These are phyloP conservation scores for Sphaerophoria taeniata DNA, from an alignment of 2,888 invertebrate genomes.

Conservation along the genomic window DNA sequence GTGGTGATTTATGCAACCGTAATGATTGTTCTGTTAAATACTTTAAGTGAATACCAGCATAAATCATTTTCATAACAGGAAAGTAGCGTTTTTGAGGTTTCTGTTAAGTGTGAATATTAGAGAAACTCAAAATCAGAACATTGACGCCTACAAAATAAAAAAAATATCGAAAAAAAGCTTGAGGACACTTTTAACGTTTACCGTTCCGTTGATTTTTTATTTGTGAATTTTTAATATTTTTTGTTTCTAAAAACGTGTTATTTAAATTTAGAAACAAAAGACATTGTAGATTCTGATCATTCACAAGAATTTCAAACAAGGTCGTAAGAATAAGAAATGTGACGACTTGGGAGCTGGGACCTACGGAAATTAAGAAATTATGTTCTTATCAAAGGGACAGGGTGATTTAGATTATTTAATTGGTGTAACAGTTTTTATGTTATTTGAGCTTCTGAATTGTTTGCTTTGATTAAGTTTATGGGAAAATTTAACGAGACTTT, in stretches of 20 bases:
- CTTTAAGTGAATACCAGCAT: constrained; percentile 37
- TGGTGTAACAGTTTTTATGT: constrained; percentile 1
- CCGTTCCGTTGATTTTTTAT: constrained; percentile 4
- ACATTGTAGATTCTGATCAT: background rate
- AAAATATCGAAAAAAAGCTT: too few relatives aligned
- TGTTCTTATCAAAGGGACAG: constrained; percentile 5
- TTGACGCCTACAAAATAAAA: constrained; percentile 50
- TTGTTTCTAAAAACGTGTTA: constrained; percentile 10
- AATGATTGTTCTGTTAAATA: constrained; percentile 49
- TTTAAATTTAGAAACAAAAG: constrained; percentile 7
- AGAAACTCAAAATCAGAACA: constrained; percentile 45
- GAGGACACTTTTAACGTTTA: background rate
- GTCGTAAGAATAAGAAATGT: background rate
- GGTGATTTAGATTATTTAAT: constrained; percentile 20
- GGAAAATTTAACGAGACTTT: too few relatives aligned
- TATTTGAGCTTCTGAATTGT: constrained; percentile 47
- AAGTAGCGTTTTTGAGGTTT: constrained; percentile 36
- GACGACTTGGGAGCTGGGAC: background rate
- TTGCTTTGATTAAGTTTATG: background rate
- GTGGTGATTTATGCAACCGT: constrained; percentile 58
- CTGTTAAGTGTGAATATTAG: constrained; percentile 28
- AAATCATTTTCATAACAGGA: constrained; percentile 33
- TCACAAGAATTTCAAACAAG: background rate
- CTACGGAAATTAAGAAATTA: background rate
- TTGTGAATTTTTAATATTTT: constrained; percentile 31